phyloP scores from a whole-genome alignment of 2,888 invertebrate genomes.

The Machimus rusticus region DNA sequence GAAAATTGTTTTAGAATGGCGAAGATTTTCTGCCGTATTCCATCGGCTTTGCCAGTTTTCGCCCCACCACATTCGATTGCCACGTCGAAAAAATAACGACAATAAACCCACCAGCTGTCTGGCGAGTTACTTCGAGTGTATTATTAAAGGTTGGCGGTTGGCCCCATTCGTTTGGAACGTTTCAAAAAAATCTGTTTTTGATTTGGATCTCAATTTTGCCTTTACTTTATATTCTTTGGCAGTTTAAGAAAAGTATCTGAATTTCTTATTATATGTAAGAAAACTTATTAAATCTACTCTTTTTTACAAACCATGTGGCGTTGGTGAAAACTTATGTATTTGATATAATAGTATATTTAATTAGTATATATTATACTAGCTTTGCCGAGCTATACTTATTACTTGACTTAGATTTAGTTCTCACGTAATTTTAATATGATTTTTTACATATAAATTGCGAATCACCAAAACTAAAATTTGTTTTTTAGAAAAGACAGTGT shows the following conservation, averaged over 20 bases:
- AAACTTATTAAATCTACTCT: not conserved
- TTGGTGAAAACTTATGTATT: no score
- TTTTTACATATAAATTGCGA: no score
- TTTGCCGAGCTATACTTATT: no score
- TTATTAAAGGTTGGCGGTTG: not conserved
- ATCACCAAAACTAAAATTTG: no score
- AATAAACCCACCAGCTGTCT: not conserved
- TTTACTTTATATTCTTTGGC: not conserved
- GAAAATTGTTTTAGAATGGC: not conserved
- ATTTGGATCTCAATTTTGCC: not conserved
- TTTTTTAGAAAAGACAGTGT: no score
- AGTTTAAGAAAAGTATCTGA: not conserved
- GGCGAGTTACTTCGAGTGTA: not conserved
- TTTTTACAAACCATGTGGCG: not conserved
- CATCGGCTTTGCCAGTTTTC: not conserved
- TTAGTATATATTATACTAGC: no score
- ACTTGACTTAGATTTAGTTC: no score
- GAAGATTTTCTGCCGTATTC: not conserved
- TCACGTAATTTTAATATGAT: no score
- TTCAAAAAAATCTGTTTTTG: not conserved
- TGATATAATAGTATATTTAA: no score
- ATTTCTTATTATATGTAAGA: not conserved
- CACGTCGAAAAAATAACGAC: not conserved
- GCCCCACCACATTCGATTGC: not conserved
- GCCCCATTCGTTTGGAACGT: not conserved